Conservation (phyloP, 1,140 invertebrate species). For the Neodiprion lecontei region DNA sequence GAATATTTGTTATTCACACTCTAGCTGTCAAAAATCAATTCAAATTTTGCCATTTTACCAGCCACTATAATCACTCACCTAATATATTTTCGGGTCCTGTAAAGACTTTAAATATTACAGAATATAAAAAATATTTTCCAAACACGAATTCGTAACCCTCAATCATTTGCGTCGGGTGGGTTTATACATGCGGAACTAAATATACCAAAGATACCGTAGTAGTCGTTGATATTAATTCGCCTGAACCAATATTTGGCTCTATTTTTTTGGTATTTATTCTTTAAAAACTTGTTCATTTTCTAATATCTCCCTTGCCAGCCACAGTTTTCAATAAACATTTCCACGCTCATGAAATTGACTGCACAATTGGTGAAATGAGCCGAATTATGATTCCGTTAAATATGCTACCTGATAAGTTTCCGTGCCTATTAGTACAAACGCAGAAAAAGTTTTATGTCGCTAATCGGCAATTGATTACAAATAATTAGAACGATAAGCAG, state of each 20-base stretch:
- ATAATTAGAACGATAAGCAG: neutral
- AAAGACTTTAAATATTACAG: neutral
- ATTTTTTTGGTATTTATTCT: neutral
- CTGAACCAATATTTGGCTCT: neutral
- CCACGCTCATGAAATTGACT: neutral
- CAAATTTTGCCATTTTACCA: neutral
- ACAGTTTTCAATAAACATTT: neutral
- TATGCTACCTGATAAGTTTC: neutral
- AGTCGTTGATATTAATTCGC: neutral
- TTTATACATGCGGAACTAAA: neutral
- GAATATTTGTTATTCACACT: neutral
- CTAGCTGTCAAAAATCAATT: neutral
- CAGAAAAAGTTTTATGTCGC: neutral
- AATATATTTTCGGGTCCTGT: neutral
- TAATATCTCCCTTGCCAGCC: neutral
- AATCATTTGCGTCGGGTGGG: neutral
- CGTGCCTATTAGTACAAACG: neutral
- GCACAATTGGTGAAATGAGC: neutral
- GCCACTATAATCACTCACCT: neutral
- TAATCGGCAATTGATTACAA: neutral
- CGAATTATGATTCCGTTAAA: neutral
- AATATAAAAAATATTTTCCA: neutral
- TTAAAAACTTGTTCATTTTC: neutral
- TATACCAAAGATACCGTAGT: neutral
- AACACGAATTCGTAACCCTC: neutral